Evolutionary conservation across 2,113 vertebrate species (phyloP), one percentile per base, ranked within the genome.

Genomic region (Labrus mixtus): DNA sequence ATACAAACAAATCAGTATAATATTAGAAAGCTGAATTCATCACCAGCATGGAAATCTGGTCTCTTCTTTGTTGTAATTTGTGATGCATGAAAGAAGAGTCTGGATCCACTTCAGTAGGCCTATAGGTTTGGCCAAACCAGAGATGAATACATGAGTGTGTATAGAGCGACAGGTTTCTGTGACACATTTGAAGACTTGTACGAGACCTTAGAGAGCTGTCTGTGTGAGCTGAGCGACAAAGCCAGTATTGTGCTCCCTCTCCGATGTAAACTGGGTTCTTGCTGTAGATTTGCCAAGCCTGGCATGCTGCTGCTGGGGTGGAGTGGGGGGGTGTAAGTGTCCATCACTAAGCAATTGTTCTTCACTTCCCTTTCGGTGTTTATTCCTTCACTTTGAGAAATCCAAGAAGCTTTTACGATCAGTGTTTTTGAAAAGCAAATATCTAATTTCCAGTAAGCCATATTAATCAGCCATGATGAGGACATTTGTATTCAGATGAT

Each of bases 141-240:
- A 29, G 20, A 20, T 23, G 15, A 5, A 76, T 51, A n/a, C 46
- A 9, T 11, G 68, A 25, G 25, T 57, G 53, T 64, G 48, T 53
- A 39, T 36, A 7, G 57, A 78, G 46, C 9, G 19, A 56, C 73
- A 22, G 39, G 29, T 70, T 78, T 36, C 23, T 60, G 10, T 72
- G 36, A 50, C 17, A 33, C 78, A 77, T 78, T 76, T 79, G 70
- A 60, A 73, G 51, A 54, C 46, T 82, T 61, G 60, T 76, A 67
- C 45, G 45, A 83, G 65, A 73, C 79, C 68, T 84, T 20, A 75
- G 68, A 84, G 76, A 55, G 63, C 43, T 64, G 78, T 81, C 29
- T 85, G 81, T 87, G 67, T 66, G 66, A 83, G 74, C 56, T 15
- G 61, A 48, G 71, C 56, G 73, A 91, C 90, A 91, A 89, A 91